Evolutionary conservation across 2,797 vertebrate species (phyloP), one percentile per base, ranked within the genome.

Genomic region (Pseudochirops cupreus): DNA sequence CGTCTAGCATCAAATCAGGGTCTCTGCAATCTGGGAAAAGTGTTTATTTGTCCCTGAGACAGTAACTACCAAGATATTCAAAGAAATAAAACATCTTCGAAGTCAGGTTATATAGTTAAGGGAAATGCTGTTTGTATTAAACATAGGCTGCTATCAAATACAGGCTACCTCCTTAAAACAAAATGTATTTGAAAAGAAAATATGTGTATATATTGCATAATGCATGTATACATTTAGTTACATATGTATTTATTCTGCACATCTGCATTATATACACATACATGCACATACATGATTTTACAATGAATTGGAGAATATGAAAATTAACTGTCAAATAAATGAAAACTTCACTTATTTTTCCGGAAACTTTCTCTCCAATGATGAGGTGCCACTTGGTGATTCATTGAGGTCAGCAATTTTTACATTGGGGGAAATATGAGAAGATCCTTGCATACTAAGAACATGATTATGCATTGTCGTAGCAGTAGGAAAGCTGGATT

Each of bases 1-100:
- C 4, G 7, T 87, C 74, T 46, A 26, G 39, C 74, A 50, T 87
- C 74, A 50, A 39, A 87, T 46, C 39, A 46, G 31, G 21, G 1
- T 87, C 74, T 87, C 21, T 87, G 21, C 24, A 50, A 26, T 87
- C 6, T 87, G 74, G 39, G 7, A 4, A 87, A 82, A 87, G 39
- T 87, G 50, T 7, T 50, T 87, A 87, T 87, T 87, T 87, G 2
- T 46, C 10, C 39, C 39, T 87, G 18, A 87, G 39, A 87, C 31
- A 11, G 9, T 46, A 46, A 91, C 14, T 39, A 16, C 46, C 74
- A 4, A 74, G 29, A 67, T 62, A 91, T 46, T 95, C 94, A 87
- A 96, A 50, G 82, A 96, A 95, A 92, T 91, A 91, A 74, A 87
- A 96, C 14, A 82, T 29, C 82, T 97, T 52, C 56, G 94, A 39